Base-by-base conservation (phyloP, 2,797 vertebrate species). In the Sebastes ruberrimus region DNA sequence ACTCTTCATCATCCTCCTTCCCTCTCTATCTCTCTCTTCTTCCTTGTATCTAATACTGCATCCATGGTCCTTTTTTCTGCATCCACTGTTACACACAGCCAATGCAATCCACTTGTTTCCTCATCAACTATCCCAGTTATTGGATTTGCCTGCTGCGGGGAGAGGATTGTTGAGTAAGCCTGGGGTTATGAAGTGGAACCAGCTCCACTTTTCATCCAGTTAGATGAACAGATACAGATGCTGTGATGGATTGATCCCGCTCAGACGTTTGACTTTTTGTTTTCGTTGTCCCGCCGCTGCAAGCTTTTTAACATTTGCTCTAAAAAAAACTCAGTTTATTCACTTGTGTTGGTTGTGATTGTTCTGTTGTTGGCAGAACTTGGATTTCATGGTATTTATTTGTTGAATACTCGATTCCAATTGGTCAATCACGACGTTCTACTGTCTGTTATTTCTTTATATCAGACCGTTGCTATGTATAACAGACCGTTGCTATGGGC, bases 141-240 rank as follows among this genome's bases (percentile, higher is more conserved):
- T 82, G 84, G 75, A 79, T 87, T 87, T 81, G 74, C 71, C 76
- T 66, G 61, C 77, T 61, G 74, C 71, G n/a, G 57, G 71, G 61
- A 81, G 77, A 69, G 62, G 71, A 66, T 79, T 70, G 66, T 69
- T 78, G 77, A 78, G 76, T 46, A 28, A 67, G 27, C 56, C 63
- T 5, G 11, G 57, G 79, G 77, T 81, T 85, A 85, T 81, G 82
- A 86, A 82, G 79, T 81, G 71, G 81, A 85, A 83, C 75, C 57
- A 60, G 85, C 74, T 25, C 78, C 65, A 76, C 71, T 86, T 89
- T 70, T 85, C 73, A 86, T 88, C 75, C 70, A 72, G 59, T 69
- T 69, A 84, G 73, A 85, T 72, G 65, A 87, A 69, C 83, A 63
- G 75, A 86, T 80, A 83, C 75, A 82, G 85, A 86, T 68, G 65